Conservation (phyloP, 2,888 invertebrate species). For the Trissolcus japonicus region DNA sequence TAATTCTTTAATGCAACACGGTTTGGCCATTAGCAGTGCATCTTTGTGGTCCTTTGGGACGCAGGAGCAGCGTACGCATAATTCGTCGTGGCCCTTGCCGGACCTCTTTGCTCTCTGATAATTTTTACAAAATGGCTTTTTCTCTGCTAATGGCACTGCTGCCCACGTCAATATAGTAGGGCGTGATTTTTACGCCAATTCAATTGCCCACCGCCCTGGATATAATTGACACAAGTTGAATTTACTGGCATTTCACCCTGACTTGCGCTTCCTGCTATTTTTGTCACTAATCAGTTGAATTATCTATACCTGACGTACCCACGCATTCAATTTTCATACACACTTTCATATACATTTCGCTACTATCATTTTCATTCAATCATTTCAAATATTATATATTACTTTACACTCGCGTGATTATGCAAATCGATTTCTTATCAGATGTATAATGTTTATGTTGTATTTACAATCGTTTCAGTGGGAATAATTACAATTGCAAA, state of each 20-base stretch:
- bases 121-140: slow-evolving; percentile 62
- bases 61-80: slow-evolving; percentile 48
- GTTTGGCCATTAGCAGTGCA: slow-evolving; percentile 71
- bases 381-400: too few relatives aligned
- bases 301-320: background rate
- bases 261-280: slow-evolving; percentile 12
- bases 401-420: too few relatives aligned
- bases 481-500: too few relatives aligned
- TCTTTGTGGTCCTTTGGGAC: slow-evolving; percentile 69
- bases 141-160: slow-evolving; percentile 47
- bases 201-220: background rate
- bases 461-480: too few relatives aligned
- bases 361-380: background rate
- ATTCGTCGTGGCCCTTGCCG: slow-evolving; percentile 51
- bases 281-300: slow-evolving; percentile 16
- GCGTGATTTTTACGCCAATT: slow-evolving; percentile 8
- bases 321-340: background rate
- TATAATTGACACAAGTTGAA: slow-evolving; percentile 25
- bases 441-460: too few relatives aligned
- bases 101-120: slow-evolving; percentile 62
- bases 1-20: slow-evolving; percentile 71
- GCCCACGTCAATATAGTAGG: slow-evolving; percentile 27
- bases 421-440: too few relatives aligned
- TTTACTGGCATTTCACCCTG: slow-evolving; percentile 15
- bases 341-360: background rate